phyloP scores from a whole-genome alignment of 2,888 invertebrate species.

The Venusia cambrica region DNA sequence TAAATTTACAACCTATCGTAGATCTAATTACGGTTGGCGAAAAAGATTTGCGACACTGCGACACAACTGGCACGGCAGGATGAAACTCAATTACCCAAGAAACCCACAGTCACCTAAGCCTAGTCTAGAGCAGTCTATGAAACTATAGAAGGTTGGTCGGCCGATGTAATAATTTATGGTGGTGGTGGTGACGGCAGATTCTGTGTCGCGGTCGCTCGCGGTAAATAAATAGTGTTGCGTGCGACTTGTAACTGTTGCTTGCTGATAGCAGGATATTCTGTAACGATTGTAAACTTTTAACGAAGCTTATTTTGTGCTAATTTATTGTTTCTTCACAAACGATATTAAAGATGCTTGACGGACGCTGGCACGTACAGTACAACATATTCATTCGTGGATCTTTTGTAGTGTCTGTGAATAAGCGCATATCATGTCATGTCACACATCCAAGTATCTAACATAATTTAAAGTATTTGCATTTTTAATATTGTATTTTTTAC shows the following conservation, averaged over 20 bases:
- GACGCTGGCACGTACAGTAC: too few relatives aligned
- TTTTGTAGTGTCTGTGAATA: too few relatives aligned
- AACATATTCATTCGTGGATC: too few relatives aligned
- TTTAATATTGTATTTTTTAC: too few relatives aligned
- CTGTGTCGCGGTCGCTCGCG: slow-evolving; percentile 42
- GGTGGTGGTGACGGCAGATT: slow-evolving; percentile 56
- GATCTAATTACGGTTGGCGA: slow-evolving; percentile 49
- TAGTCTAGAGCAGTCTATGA: slow-evolving; percentile 25
- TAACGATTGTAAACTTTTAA: slow-evolving; percentile 31
- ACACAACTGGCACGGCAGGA: slow-evolving; percentile 21
- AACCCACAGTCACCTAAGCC: slow-evolving; percentile 8
- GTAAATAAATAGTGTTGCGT: slow-evolving; percentile 61
- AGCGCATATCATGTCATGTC: too few relatives aligned
- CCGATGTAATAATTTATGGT: slow-evolving; percentile 54
- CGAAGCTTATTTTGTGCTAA: slow-evolving; percentile 6
- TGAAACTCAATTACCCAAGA: slow-evolving; percentile 27
- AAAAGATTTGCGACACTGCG: slow-evolving; percentile 28
- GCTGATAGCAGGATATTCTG: slow-evolving; percentile 62
- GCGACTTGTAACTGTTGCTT: slow-evolving; percentile 38
- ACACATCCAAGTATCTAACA: too few relatives aligned
- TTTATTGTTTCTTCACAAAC: slow-evolving; percentile 1
- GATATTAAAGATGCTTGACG: too few relatives aligned
- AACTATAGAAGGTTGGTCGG: slow-evolving; percentile 37
- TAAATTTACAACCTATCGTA: slow-evolving; percentile 63
- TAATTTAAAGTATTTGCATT: too few relatives aligned